Evolutionary conservation across 2,888 invertebrate species (phyloP).

Genomic region (Plagodis pulveraria): DNA sequence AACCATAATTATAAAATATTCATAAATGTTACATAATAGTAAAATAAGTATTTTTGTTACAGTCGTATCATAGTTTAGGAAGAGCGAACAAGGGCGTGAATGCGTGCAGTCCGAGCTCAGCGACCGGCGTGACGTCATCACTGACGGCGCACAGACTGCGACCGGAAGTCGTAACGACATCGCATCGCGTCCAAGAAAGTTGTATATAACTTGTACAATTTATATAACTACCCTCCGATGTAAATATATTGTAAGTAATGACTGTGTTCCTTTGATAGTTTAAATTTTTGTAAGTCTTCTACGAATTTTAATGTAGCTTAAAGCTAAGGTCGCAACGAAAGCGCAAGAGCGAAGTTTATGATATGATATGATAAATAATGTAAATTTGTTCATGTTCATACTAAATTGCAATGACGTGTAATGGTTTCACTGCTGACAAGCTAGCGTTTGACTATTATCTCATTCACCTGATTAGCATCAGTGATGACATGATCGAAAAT

Average conservation of each 20-base stretch:
- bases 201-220: conserved; percentile 88
- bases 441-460: too few species aligned
- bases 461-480: too few species aligned
- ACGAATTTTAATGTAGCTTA: conserved; percentile 45
- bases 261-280: conserved; percentile 67
- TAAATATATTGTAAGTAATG: conserved; percentile 35
- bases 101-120: conserved; percentile 81
- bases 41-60: conserved; percentile 56
- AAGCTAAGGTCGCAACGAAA: conserved; percentile 2
- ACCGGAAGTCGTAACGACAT: conserved; percentile 94
- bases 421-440: too few species aligned
- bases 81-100: conserved; percentile 88
- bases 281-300: conserved; percentile 53
- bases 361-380: too few species aligned
- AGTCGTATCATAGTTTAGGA: conserved; percentile 93
- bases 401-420: too few species aligned
- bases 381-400: too few species aligned
- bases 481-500: too few species aligned
- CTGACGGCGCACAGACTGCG: conserved; percentile 92
- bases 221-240: conserved; percentile 48
- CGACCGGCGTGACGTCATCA: conserved; percentile 88
- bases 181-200: conserved; percentile 95
- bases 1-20: too few species aligned
- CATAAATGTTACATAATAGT: too few species aligned
- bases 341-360: neutral